Conservation (phyloP, 2,113 vertebrate species). For the Arizona elegans region DNA sequence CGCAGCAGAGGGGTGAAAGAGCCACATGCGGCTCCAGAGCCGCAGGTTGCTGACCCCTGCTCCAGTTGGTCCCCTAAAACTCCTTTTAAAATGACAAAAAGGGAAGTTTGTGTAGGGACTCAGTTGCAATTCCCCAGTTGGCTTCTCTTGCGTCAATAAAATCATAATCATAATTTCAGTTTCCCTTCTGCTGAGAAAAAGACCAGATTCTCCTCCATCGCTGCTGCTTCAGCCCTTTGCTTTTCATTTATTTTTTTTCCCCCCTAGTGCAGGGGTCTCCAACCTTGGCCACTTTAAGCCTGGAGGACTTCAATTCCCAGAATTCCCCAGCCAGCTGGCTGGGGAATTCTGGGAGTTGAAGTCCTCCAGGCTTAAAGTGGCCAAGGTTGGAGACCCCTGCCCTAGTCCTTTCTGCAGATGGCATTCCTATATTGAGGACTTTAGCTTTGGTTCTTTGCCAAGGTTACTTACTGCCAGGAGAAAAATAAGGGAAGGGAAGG, state of each 20-base stretch:
- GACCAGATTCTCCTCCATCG: neutral
- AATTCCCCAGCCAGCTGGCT: too few species aligned
- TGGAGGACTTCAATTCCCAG: too few species aligned
- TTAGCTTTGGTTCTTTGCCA: neutral
- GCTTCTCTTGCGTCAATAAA: neutral
- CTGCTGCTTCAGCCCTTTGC: neutral
- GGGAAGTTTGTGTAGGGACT: neutral
- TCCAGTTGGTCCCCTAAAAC: neutral
- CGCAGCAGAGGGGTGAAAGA: too few species aligned
- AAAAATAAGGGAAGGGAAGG: neutral
- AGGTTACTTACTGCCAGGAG: neutral
- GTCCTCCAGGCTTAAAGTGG: too few species aligned
- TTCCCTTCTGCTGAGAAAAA: neutral
- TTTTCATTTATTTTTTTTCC: neutral
- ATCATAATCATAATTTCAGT: too few species aligned
- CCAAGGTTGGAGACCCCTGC: too few species aligned
- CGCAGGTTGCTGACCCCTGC: neutral
- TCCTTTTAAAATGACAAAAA: neutral
- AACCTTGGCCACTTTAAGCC: too few species aligned
- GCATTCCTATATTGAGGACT: neutral
- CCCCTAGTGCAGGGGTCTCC: too few species aligned
- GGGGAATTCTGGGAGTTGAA: too few species aligned
- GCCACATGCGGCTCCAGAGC: too few species aligned
- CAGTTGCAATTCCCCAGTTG: neutral
- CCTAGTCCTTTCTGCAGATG: neutral